Evolutionary conservation across 2,888 invertebrate genomes (phyloP).

Genomic region (Agrilus cyanescens): DNA sequence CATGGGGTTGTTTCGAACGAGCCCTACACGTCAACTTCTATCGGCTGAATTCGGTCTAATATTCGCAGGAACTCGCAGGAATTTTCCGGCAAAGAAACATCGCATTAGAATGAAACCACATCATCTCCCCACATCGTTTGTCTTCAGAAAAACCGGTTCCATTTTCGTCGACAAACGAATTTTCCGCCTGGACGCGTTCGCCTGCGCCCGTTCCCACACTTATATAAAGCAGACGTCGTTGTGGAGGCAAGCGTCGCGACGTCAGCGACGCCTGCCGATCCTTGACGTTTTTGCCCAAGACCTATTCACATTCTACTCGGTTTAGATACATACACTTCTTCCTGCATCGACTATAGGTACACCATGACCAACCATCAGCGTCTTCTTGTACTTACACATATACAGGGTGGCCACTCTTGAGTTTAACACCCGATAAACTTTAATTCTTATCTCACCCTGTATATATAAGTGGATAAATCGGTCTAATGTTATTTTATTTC

Average conservation of each 20-base stretch:
- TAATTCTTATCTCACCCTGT: too few relatives aligned
- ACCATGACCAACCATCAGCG: too few relatives aligned
- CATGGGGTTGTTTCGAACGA: too few relatives aligned
- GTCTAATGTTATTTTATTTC: too few relatives aligned
- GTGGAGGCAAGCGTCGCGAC: conserved; percentile 7
- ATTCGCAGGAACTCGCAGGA: conserved; percentile 7
- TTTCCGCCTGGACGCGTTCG: conserved; percentile 34
- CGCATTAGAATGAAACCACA: conserved; percentile 31
- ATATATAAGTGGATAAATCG: too few relatives aligned
- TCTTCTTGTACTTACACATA: too few relatives aligned
- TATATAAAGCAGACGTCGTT: conserved; percentile 25
- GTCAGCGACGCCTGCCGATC: neutral
- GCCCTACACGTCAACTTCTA: neutral
- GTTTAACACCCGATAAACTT: too few relatives aligned
- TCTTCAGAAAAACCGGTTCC: conserved; percentile 37
- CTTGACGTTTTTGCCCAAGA: too few relatives aligned
- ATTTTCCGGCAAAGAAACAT: conserved; percentile 12
- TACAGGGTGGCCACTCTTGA: too few relatives aligned
- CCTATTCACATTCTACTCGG: neutral
- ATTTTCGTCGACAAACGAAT: conserved; percentile 39
- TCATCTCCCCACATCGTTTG: conserved; percentile 34
- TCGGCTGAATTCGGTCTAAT: neutral
- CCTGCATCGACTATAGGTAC: conserved; percentile 10
- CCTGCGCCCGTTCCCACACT: conserved; percentile 35
- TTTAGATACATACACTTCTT: too few relatives aligned